phyloP scores from a whole-genome alignment of 1,140 invertebrate genomes.

The Drosophila biarmipes region DNA sequence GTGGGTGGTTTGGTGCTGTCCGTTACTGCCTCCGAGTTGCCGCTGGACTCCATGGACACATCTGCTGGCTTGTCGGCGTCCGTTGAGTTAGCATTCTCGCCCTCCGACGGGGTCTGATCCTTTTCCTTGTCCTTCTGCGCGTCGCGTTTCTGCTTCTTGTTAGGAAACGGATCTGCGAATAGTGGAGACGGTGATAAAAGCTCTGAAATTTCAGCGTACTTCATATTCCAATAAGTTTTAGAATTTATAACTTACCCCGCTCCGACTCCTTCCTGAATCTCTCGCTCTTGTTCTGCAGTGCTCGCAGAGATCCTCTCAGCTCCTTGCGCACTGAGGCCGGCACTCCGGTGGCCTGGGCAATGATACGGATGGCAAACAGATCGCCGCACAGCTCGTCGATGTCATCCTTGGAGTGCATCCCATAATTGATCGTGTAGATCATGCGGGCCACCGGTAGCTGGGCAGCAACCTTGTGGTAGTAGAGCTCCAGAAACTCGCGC shows the following conservation, averaged over 20 bases:
- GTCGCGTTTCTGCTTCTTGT: constrained; percentile 72
- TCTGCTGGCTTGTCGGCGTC: constrained; percentile 49
- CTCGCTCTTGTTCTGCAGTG: constrained; percentile 73
- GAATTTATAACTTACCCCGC: constrained; percentile 40
- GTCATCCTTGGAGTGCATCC: constrained; percentile 83
- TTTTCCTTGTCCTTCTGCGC: constrained; percentile 55
- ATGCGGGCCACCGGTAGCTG: constrained; percentile 78
- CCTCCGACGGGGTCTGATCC: constrained; percentile 20
- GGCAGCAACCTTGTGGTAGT: constrained; percentile 78
- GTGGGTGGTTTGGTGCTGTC: constrained; percentile 31
- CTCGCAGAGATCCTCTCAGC: constrained; percentile 73
- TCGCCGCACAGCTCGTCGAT: constrained; percentile 83
- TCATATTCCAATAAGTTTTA: neutral
- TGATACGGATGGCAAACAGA: constrained; percentile 81
- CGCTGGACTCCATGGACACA: constrained; percentile 45
- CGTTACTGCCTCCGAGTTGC: constrained; percentile 4
- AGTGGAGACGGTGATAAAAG: neutral
- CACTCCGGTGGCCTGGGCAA: constrained; percentile 79
- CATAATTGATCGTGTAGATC: constrained; percentile 82
- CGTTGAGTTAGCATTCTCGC: constrained; percentile 4
- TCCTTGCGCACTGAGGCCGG: constrained; percentile 79
- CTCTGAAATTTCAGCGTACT: neutral
- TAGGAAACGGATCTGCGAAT: constrained; percentile 60
- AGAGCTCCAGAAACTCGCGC: constrained; percentile 80
- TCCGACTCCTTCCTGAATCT: constrained; percentile 72